These are phyloP conservation scores for Drosophila emarginata DNA, from an alignment of 2,888 invertebrate species.

Conservation along the genomic window DNA sequence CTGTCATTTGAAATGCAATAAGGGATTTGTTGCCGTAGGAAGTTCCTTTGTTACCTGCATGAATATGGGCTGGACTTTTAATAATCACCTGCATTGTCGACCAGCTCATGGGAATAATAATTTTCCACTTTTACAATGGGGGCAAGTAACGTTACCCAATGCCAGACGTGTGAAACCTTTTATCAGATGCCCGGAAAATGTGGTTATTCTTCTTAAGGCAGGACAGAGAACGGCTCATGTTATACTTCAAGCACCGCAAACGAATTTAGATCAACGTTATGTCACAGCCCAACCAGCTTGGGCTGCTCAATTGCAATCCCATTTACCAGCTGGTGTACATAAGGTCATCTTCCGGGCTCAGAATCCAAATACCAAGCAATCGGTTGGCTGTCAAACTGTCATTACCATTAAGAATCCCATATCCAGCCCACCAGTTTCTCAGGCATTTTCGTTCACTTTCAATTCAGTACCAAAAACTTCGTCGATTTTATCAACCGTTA, in stretches of 20 bases:
- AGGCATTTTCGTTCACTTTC: background rate
- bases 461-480: slow-evolving; percentile 81
- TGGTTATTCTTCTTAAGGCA: slow-evolving; percentile 84
- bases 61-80: slow-evolving; percentile 78
- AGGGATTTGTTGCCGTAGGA: slow-evolving; percentile 82
- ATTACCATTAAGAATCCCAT: slow-evolving; percentile 83
- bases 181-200: slow-evolving; percentile 86
- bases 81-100: slow-evolving; percentile 76
- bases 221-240: slow-evolving; percentile 77
- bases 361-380: slow-evolving; percentile 84
- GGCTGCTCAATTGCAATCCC: slow-evolving; percentile 85
- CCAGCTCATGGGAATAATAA: slow-evolving; percentile 28
- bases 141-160: slow-evolving; percentile 5
- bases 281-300: slow-evolving; percentile 85
- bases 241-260: slow-evolving; percentile 84
- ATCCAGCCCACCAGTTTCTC: background rate
- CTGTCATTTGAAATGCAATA: slow-evolving; percentile 83
- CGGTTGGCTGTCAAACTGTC: slow-evolving; percentile 85
- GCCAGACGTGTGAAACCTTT: slow-evolving; percentile 80
- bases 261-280: slow-evolving; percentile 87
- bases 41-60: slow-evolving; percentile 79
- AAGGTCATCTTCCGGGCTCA: slow-evolving; percentile 85
- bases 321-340: slow-evolving; percentile 85
- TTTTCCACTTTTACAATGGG: slow-evolving; percentile 4
- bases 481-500: background rate